phyloP scores from a whole-genome alignment of 2,888 invertebrate species.

The Hecatera dysodea region DNA sequence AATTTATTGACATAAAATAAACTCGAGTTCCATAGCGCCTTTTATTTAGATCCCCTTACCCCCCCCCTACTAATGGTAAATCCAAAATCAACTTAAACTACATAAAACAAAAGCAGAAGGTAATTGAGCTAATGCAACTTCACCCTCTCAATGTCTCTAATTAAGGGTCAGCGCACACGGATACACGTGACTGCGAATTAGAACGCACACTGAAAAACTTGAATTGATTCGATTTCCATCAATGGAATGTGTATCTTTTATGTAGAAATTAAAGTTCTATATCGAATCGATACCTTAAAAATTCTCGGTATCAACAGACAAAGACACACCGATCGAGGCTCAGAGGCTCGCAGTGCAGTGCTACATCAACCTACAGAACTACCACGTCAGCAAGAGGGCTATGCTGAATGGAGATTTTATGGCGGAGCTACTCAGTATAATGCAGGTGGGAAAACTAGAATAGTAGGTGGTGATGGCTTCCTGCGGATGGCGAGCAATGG shows the following conservation, averaged over 20 bases:
- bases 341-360: constrained; percentile 86
- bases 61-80: too few species aligned
- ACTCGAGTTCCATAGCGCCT: too few species aligned
- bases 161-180: neutral
- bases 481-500: too few species aligned
- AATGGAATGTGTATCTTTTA: neutral
- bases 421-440: constrained; percentile 80
- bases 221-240: neutral
- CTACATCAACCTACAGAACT: constrained; percentile 83
- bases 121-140: too few species aligned
- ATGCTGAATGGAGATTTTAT: constrained; percentile 85
- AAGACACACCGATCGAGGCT: constrained; percentile 85
- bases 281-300: neutral
- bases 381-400: constrained; percentile 81
- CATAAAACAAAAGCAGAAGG: too few species aligned
- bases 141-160: too few species aligned
- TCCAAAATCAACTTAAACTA: too few species aligned
- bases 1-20: too few species aligned
- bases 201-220: neutral
- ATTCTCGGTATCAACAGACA: constrained; percentile 67
- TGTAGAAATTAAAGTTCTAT: neutral
- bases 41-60: too few species aligned
- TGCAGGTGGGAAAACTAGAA: constrained; percentile 72
- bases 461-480: too few species aligned
- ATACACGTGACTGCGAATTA: neutral